Base-by-base conservation (phyloP, 2,113 vertebrate genomes). In the Recurvirostra avosetta region DNA sequence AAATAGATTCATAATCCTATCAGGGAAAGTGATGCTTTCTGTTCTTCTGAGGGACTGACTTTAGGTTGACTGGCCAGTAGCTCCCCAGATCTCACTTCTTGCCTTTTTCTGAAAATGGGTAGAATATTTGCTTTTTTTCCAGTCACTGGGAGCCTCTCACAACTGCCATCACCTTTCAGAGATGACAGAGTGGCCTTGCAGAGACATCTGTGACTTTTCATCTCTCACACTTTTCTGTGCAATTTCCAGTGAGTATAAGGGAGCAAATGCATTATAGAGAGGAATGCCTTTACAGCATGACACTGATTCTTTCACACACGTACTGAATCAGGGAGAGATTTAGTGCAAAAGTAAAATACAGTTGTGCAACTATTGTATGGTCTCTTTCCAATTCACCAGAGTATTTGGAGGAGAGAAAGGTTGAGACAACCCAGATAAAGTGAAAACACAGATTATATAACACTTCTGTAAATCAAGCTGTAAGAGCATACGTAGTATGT, bases 401-500 rank as follows among this genome's bases (percentile, higher is more conserved):
- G 23, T 36, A 63, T 90, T 58, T 83, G 30, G 5, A 72, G n/a
- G 15, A 66, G 6, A 41, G 20, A 75, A 75, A 13, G 15, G 3
- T 30, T 67, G 30, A 72, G 19, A 34, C 7, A 75, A 75, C 38
- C 18, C 32, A 80, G 43, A 56, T 45, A 36, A 84, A 55, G 18
- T 41, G 32, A 87, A 87, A 92, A 61, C 67, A 72, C 3, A 50
- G n/a, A 50, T 80, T 84, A 38, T 17, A 9, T 67, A 72, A 71
- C 14, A 38, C 7, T 55, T 76, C 13, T 41, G 49, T 63, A 65
- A 87, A 84, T 55, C 45, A 76, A 43, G 18, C 7, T 59, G 7
- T 49, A 50, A 65, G 10, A 82, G 4, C 22, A 61, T n/a, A 50
- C 0, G 0, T 55, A 73, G 13, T 34, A 10, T 14, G 4, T 40